These are phyloP conservation scores for Sorex fumeus DNA, from an alignment of 2,113 vertebrate genomes.

Conservation along the genomic window DNA sequence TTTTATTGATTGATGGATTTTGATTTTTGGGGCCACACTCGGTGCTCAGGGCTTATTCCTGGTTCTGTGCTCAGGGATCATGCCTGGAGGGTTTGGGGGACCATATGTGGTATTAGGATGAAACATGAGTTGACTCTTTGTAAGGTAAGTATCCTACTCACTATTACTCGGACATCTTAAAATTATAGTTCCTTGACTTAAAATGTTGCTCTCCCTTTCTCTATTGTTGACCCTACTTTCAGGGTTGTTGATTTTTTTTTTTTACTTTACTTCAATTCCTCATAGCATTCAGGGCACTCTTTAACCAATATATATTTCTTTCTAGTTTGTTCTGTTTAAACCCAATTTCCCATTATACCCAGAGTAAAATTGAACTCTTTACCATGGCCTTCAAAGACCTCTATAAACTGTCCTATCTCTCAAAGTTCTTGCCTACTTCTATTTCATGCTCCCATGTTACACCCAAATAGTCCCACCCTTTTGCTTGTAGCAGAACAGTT, in stretches of 20 bases:
- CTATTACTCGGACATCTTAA: too few species aligned
- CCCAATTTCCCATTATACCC: background rate
- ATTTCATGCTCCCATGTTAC: background rate
- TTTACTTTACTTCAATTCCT: background rate
- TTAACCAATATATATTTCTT: background rate
- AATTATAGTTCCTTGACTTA: background rate
- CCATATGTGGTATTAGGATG: too few species aligned
- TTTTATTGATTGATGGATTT: background rate
- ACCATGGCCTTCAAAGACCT: background rate
- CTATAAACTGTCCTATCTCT: background rate
- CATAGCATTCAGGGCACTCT: background rate
- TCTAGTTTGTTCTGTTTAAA: background rate
- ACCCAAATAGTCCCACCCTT: too few species aligned
- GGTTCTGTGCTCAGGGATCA: too few species aligned
- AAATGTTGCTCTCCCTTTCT: background rate
- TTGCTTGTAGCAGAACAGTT: background rate
- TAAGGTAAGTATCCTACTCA: too few species aligned
- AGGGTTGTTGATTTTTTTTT: background rate
- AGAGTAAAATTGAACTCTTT: constrained; percentile 13
- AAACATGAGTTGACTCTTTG: too few species aligned
- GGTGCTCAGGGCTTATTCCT: too few species aligned
- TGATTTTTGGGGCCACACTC: too few species aligned
- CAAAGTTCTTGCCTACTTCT: background rate
- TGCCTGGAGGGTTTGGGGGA: too few species aligned
- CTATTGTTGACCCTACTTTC: background rate